phyloP scores from a whole-genome alignment of 2,797 vertebrate species.

The Acanthurus lineatus region DNA sequence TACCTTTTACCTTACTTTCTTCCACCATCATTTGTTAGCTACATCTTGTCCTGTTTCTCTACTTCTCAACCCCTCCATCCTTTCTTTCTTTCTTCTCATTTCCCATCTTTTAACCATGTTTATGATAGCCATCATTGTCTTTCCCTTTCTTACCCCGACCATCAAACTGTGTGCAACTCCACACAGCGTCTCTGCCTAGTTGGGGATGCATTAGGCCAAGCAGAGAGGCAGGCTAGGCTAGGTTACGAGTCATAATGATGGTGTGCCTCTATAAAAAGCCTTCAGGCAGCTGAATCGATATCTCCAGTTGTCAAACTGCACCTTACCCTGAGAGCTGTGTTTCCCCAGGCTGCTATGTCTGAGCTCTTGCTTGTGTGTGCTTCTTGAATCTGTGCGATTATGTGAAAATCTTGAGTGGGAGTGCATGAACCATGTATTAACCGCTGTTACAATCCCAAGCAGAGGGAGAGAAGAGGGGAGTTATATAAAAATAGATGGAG shows the following conservation, averaged over 20 bases:
- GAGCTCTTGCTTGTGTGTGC: slow-evolving; percentile 39
- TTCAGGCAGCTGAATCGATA: slow-evolving; percentile 82
- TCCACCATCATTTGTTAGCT: slow-evolving; percentile 23
- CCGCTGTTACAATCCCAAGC: neutral
- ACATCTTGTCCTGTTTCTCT: neutral
- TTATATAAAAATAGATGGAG: neutral
- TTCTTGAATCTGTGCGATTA: slow-evolving; percentile 26
- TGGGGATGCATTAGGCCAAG: slow-evolving; percentile 52
- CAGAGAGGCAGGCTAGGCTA: slow-evolving; percentile 53
- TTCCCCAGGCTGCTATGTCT: slow-evolving; percentile 45
- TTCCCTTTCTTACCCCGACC: slow-evolving; percentile 23
- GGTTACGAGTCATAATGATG: slow-evolving; percentile 74
- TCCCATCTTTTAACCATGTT: slow-evolving; percentile 44
- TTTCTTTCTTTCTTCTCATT: slow-evolving; percentile 16
- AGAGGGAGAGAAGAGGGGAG: neutral
- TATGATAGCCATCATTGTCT: slow-evolving; percentile 41
- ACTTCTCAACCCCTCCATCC: neutral
- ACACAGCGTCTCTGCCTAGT: slow-evolving; percentile 39
- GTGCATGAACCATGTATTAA: slow-evolving; percentile 54
- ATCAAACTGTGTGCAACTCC: slow-evolving; percentile 38
- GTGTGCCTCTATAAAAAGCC: slow-evolving; percentile 83
- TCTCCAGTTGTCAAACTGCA: slow-evolving; percentile 79
- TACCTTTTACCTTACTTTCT: neutral
- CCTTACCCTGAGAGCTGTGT: slow-evolving; percentile 56
- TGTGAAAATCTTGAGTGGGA: slow-evolving; percentile 35